Evolutionary conservation across 2,113 vertebrate species (phyloP).

Genomic region (Erpornis zantholeuca): DNA sequence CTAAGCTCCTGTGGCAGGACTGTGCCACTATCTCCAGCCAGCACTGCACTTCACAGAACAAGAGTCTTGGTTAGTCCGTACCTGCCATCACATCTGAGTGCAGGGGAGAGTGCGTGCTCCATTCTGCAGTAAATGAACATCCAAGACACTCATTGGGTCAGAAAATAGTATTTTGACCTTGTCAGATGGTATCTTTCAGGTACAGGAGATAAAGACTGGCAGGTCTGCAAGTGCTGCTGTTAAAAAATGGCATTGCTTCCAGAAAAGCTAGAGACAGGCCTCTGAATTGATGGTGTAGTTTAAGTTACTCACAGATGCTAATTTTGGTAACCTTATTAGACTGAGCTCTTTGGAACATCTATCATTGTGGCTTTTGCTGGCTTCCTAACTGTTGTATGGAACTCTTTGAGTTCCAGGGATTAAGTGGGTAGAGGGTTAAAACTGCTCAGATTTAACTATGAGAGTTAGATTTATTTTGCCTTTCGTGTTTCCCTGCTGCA

Average conservation of each 20-base stretch:
- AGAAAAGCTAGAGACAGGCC: not conserved
- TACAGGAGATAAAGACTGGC: not conserved
- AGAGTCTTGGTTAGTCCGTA: not conserved
- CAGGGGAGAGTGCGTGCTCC: fast-evolving
- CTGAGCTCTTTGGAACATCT: not conserved
- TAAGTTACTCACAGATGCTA: not conserved
- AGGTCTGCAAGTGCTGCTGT: not conserved
- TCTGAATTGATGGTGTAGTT: not conserved
- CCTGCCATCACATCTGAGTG: not conserved
- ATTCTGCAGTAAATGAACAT: not conserved
- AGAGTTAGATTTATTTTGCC: not conserved
- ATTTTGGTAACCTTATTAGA: not conserved
- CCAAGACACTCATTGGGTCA: not conserved
- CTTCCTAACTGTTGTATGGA: not conserved
- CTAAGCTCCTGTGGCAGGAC: not conserved
- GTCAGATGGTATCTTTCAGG: not conserved
- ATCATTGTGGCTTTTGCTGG: not conserved
- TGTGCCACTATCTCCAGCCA: not conserved
- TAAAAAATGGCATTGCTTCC: not conserved
- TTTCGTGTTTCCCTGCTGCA: not conserved
- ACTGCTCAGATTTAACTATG: not conserved
- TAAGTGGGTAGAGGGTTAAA: not conserved
- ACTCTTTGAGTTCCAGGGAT: not conserved
- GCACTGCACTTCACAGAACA: not conserved
- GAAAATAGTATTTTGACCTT: not conserved